Conservation (phyloP, 2,113 vertebrate genomes). For the Cyphomyrus plagiostoma region DNA sequence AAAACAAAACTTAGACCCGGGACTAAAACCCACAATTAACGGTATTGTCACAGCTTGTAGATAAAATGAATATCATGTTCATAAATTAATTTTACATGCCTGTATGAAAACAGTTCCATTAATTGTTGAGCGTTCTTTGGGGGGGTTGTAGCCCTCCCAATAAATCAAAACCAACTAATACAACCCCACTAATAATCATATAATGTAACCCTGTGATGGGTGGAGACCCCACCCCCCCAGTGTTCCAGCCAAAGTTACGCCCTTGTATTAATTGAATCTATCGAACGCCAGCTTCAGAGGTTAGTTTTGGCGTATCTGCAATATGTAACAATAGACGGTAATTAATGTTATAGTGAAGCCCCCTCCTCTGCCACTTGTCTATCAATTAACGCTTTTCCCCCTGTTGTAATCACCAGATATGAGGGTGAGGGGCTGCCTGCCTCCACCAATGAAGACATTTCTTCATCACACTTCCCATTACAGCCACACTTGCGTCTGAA, state of each 20-base stretch:
- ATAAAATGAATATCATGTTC: not conserved
- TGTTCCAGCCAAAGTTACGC: too few relatives aligned
- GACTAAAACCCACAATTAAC: not conserved
- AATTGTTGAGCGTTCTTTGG: too few relatives aligned
- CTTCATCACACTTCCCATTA: not conserved
- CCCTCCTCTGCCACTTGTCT: not conserved
- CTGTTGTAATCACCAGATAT: not conserved
- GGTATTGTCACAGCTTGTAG: not conserved
- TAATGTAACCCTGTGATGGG: too few relatives aligned
- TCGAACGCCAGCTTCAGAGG: not conserved
- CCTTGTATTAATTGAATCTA: too few relatives aligned
- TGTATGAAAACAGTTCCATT: not conserved
- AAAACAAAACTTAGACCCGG: not conserved
- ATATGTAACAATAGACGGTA: not conserved
- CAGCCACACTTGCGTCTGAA: not conserved
- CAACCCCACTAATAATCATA: too few relatives aligned
- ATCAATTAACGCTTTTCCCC: not conserved
- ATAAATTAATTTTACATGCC: not conserved
- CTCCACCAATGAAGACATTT: not conserved
- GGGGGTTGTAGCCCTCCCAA: too few relatives aligned
- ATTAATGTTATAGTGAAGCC: not conserved
- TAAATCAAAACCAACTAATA: too few relatives aligned
- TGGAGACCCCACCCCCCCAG: too few relatives aligned
- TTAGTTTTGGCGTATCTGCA: not conserved
- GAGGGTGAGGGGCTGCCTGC: not conserved